These are phyloP conservation scores for Polypterus bichir DNA, from an alignment of 2,113 vertebrate species.

Conservation along the genomic window DNA sequence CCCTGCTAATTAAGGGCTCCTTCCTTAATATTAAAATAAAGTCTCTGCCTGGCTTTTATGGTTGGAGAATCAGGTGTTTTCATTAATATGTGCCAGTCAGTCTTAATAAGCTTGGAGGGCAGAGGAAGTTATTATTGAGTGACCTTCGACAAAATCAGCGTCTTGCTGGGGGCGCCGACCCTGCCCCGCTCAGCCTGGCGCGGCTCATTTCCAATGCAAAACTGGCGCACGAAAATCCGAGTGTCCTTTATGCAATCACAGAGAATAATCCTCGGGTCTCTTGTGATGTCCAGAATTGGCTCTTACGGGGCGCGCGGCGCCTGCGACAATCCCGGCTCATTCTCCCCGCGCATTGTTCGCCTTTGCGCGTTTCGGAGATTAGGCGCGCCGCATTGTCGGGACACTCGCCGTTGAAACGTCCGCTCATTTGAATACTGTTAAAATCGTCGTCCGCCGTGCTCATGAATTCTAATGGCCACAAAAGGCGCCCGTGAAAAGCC, in stretches of 20 bases:
- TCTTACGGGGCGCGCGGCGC: slow-evolving; percentile 39
- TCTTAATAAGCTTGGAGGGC: slow-evolving; percentile 77
- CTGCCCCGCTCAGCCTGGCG: slow-evolving; percentile 59
- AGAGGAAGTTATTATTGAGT: slow-evolving; percentile 78
- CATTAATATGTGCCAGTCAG: slow-evolving; percentile 82
- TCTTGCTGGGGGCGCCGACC: slow-evolving; percentile 68
- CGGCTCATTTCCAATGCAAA: slow-evolving; percentile 77
- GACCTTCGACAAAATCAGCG: slow-evolving; percentile 81
- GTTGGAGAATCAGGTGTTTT: slow-evolving; percentile 80
- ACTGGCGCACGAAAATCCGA: slow-evolving; percentile 67
- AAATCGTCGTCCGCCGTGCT: slow-evolving; percentile 69
- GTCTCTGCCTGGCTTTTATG: slow-evolving; percentile 70
- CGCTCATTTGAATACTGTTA: slow-evolving; percentile 78
- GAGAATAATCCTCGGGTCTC: slow-evolving; percentile 76
- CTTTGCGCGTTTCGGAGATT: slow-evolving; percentile 62
- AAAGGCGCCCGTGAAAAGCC: slow-evolving; percentile 58
- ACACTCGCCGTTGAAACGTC: slow-evolving; percentile 72
- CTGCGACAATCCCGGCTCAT: slow-evolving; percentile 10
- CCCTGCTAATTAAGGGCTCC: slow-evolving; percentile 77
- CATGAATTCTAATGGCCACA: slow-evolving; percentile 76
- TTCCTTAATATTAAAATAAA: slow-evolving; percentile 76
- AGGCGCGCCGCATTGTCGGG: slow-evolving; percentile 60
- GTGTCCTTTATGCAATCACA: slow-evolving; percentile 80
- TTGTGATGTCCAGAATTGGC: slow-evolving; percentile 70
- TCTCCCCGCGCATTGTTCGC: slow-evolving; percentile 66